These are phyloP conservation scores for Hermaeophaga mercurialis DNA, from an alignment of 2,888 invertebrate species.

Conservation along the genomic window DNA sequence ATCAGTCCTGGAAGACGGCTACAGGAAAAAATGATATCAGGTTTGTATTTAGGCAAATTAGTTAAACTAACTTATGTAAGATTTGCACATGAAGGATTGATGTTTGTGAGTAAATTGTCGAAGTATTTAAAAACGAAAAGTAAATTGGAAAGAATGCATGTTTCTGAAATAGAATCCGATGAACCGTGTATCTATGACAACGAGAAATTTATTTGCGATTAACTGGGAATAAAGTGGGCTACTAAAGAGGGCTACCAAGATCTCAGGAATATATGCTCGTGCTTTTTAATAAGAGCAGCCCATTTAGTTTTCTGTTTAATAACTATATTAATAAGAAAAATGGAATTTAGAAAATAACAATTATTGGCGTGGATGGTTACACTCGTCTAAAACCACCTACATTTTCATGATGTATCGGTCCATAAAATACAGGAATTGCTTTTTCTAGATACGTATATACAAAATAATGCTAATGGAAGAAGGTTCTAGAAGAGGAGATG, in stretches of 20 bases:
- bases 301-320: slow-evolving; percentile 90
- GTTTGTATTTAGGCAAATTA: slow-evolving; percentile 99
- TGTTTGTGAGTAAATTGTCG: slow-evolving; percentile 86
- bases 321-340: slow-evolving; percentile 88
- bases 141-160: slow-evolving; percentile 52
- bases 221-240: slow-evolving; percentile 74
- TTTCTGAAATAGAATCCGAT: slow-evolving; percentile 60
- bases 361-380: slow-evolving; percentile 98
- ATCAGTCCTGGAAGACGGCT: slow-evolving; percentile 85
- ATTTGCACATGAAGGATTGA: slow-evolving; percentile 76
- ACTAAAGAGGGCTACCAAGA: slow-evolving; percentile 91
- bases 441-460: slow-evolving; percentile 63
- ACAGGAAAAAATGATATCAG: slow-evolving; percentile 98
- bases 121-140: slow-evolving; percentile 78
- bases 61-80: slow-evolving; percentile 85
- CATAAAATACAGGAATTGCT: slow-evolving; percentile 35
- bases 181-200: slow-evolving; percentile 79
- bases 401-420: slow-evolving; percentile 65
- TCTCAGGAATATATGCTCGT: slow-evolving; percentile 90
- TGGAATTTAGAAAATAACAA: slow-evolving; percentile 84
- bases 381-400: slow-evolving; percentile 95
- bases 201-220: slow-evolving; percentile 81
- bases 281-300: slow-evolving; percentile 91
- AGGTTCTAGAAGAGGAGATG: slow-evolving; percentile 96
- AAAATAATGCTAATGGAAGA: slow-evolving; percentile 94